These are phyloP conservation scores for Bombus ignitus DNA, from an alignment of 1,140 invertebrate genomes.

Conservation along the genomic window DNA sequence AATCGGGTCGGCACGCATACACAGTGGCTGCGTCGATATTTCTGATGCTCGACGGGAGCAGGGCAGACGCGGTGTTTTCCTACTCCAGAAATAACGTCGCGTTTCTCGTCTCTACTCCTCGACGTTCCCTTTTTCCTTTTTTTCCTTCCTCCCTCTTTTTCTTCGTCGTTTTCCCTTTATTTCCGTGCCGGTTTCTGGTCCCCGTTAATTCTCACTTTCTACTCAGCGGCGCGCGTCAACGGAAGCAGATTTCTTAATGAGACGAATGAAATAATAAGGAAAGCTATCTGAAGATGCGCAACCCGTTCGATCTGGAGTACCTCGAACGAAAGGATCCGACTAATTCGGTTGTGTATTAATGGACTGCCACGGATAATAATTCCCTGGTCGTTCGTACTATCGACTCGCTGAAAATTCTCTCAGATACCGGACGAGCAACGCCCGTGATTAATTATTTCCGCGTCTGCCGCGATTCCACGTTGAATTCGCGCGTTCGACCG, in stretches of 20 bases:
- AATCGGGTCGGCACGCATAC: neutral
- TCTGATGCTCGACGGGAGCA: slow-evolving; percentile 1
- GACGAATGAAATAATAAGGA: slow-evolving; percentile 54
- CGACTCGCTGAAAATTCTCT: neutral
- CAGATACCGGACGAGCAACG: neutral
- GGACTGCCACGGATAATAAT: slow-evolving; percentile 2
- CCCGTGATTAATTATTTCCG: neutral
- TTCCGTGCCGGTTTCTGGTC: slow-evolving; percentile 30
- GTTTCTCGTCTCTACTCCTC: neutral
- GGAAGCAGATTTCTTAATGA: slow-evolving; percentile 57
- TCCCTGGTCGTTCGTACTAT: neutral
- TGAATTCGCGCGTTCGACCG: neutral
- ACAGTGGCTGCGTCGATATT: slow-evolving; percentile 15
- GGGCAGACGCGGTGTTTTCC: slow-evolving; percentile 19
- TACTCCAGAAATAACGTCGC: slow-evolving; percentile 47
- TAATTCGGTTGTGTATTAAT: neutral
- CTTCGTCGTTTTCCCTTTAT: slow-evolving; percentile 10
- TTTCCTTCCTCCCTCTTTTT: neutral
- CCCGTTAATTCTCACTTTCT: slow-evolving; percentile 53
- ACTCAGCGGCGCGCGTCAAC: slow-evolving; percentile 40
- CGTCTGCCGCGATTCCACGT: neutral
- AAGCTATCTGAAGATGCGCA: neutral
- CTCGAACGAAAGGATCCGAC: neutral
- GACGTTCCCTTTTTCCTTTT: too few species aligned
- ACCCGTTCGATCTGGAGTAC: neutral